Evolutionary conservation across 2,797 vertebrate genomes (phyloP), one percentile per base, ranked within the genome.

Genomic region (Atherinosoma microstoma): DNA sequence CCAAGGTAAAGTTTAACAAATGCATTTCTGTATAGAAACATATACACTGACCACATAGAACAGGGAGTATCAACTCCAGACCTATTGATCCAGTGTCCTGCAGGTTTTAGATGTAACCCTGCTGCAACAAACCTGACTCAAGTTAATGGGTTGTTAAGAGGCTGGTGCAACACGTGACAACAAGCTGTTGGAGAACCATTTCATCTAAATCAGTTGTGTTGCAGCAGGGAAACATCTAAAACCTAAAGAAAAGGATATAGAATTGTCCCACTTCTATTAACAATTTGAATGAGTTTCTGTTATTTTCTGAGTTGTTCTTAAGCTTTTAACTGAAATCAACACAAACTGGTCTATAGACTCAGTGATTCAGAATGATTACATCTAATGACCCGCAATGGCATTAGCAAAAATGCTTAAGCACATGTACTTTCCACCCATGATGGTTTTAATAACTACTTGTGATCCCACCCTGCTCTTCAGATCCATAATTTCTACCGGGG

Each of bases 401-500:
- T 38, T 9, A 69, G 54, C 18, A 30, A 38, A 58, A 53, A 9
- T 53, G 42, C 40, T 58, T 40, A 27, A 61, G 68, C 7, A 0
- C 32, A 34, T 30, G 69, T 34, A 42, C 12, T 8, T 49, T 30
- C 12, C 9, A 3, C 6, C 49, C 2, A 13, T 63, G 12, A 69
- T 53, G 15, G 6, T 62, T 18, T 45, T 38, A 32, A 58, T 45
- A 29, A 66, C 68, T 51, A 63, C 58, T 45, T 64, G 24, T 59
- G 2, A 63, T 49, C 13, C 20, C 6, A 20, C 12, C 6, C 64
- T 64, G 1, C n/a, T n/a, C 2, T 45, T 3, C 80, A 99, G 98
- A 97, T 99, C 80, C 98, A 99, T 84, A 98, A 97, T 73, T 97
- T 96, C 78, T 99, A 99, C 92, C 96, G 98, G 13, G 98, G 98